These are phyloP conservation scores for Lasioglossum albipes DNA, from an alignment of 1,140 invertebrate species.

Conservation along the genomic window DNA sequence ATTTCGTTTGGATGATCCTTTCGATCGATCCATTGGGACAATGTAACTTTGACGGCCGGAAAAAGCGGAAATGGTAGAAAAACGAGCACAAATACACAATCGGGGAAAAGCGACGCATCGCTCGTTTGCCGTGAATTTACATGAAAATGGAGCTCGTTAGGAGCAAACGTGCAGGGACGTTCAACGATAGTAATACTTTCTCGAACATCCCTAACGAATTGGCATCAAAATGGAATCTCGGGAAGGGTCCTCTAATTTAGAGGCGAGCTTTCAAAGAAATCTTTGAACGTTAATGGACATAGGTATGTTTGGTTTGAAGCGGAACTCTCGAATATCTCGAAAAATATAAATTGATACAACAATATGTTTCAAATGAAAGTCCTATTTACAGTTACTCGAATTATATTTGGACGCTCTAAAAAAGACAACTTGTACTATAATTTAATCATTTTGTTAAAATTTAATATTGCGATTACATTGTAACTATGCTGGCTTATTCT, in stretches of 20 bases:
- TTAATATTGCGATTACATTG: too few relatives aligned
- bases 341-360: too few relatives aligned
- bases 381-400: too few relatives aligned
- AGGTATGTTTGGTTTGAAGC: too few relatives aligned
- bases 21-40: conserved; percentile 14
- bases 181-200: neutral
- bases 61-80: conserved; percentile 6
- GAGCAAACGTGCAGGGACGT: conserved; percentile 6
- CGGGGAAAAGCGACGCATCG: conserved; percentile 1
- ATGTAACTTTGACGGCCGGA: conserved; percentile 1
- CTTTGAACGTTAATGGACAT: too few relatives aligned
- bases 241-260: neutral
- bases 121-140: conserved; percentile 54
- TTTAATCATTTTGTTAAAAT: too few relatives aligned
- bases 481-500: too few relatives aligned
- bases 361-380: too few relatives aligned
- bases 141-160: conserved; percentile 66
- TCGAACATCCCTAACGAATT: neutral
- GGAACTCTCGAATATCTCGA: too few relatives aligned
- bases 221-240: neutral
- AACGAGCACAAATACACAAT: conserved; percentile 8
- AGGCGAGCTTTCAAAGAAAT: too few relatives aligned
- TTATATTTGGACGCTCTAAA: too few relatives aligned
- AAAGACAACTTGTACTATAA: too few relatives aligned
- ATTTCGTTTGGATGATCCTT: conserved; percentile 15